Evolutionary conservation across 2,888 invertebrate species (phyloP).

Genomic region (Agelastica alni): DNA sequence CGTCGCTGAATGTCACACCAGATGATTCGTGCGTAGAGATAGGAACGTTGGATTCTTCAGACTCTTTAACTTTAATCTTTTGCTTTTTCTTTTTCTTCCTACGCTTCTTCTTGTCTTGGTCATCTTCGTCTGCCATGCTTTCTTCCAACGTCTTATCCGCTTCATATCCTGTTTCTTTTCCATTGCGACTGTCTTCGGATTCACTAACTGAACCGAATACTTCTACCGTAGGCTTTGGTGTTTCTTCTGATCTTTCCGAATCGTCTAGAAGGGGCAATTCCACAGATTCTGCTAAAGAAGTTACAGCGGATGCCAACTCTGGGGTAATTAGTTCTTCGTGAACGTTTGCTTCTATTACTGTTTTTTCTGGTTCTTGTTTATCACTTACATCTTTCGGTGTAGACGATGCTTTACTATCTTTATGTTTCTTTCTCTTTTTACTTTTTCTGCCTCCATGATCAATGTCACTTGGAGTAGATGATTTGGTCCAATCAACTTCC

Average conservation of each 20-base stretch:
- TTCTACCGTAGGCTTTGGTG: conserved; percentile 61
- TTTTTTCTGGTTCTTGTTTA: background rate
- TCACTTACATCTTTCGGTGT: conserved; percentile 23
- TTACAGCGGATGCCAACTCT: conserved; percentile 52
- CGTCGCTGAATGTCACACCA: conserved; percentile 54
- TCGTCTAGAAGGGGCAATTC: conserved; percentile 60
- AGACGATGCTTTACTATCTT: conserved; percentile 47
- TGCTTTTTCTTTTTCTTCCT: conserved; percentile 55
- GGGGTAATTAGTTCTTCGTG: conserved; percentile 30
- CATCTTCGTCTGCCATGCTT: conserved; percentile 58
- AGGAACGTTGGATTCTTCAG: conserved; percentile 59
- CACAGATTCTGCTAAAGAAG: conserved; percentile 61
- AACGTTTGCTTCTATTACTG: background rate
- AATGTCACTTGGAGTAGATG: conserved; percentile 52
- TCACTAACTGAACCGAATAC: conserved; percentile 47
- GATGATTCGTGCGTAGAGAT: conserved; percentile 57
- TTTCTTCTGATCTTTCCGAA: conserved; percentile 58
- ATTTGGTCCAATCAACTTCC: conserved; percentile 49
- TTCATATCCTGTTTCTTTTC: conserved; percentile 72
- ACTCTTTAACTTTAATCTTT: conserved; percentile 60
- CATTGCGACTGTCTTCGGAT: conserved; percentile 52
- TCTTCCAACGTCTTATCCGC: conserved; percentile 68
- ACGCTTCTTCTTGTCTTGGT: conserved; percentile 54
- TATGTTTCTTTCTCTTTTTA: conserved; percentile 70
- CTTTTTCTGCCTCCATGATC: conserved; percentile 61